phyloP scores from a whole-genome alignment of 2,888 invertebrate species.

The Tolmerus cingulatus region DNA sequence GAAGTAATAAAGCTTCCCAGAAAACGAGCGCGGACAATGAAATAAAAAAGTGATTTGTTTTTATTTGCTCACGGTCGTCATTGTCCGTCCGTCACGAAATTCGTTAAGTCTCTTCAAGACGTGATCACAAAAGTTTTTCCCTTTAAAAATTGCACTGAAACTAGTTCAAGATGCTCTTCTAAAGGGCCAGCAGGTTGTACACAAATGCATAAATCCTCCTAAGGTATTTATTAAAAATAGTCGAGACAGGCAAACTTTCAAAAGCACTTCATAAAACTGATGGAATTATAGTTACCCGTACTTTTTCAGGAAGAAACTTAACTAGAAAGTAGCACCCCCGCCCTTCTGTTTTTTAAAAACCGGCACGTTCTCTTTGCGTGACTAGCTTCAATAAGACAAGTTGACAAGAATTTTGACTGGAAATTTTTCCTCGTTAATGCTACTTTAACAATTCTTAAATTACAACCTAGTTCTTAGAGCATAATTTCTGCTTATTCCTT shows the following conservation, averaged over 20 bases:
- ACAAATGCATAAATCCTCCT: neutral
- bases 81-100: neutral
- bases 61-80: neutral
- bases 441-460: slow-evolving; percentile 30
- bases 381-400: neutral
- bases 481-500: neutral
- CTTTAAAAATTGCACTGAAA: neutral
- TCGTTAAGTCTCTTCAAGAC: neutral
- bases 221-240: neutral
- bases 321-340: neutral
- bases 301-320: neutral
- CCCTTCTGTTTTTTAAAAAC: neutral
- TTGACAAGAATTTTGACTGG: neutral
- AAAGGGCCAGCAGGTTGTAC: neutral
- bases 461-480: neutral
- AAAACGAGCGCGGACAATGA: neutral
- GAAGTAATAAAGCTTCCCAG: neutral
- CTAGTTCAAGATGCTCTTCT: neutral
- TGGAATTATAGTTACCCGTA: neutral
- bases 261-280: neutral
- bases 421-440: slow-evolving; percentile 1
- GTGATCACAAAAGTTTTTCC: neutral
- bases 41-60: neutral
- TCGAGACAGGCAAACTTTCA: neutral
- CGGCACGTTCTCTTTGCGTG: slow-evolving; percentile 4